Base-by-base conservation (phyloP, 1,140 invertebrate genomes). In the Drosophila ogumai region DNA sequence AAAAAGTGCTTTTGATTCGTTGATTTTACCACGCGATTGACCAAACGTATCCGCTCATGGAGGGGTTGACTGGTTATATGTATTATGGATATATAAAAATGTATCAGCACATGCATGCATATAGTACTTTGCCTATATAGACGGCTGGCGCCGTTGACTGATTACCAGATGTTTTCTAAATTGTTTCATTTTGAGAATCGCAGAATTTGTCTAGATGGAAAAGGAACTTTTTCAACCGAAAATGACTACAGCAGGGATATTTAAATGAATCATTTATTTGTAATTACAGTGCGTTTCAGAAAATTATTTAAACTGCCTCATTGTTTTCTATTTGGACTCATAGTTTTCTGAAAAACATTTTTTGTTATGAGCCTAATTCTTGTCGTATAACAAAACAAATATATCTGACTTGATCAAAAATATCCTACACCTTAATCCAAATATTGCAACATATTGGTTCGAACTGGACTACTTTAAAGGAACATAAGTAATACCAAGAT, bases 101-200 rank as follows among this genome's bases (percentile, higher is more conserved):
- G 43, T 69, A 72, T 72, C n/a, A 46, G 47, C 43, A 68, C 41
- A 52, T 61, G 38, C 9, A 15, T 15, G 10, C 13, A 32, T 19
- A 22, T 31, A 19, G 46, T 22, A 12, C 10, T 4, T 10, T 34
- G 28, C 15, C 28, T 50, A 58, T 79, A 41, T 57, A 34, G 31
- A 54, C 22, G 36, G 12, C 43, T 64, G 40, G 28, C 54, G 15
- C 50, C 19, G 76, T 71, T 84, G 76, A 88, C 76, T 82, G 82
- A 84, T 88, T 80, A 69, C 64, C 82, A 87, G 76, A 88, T 87
- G 85, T 84, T 87, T 84, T 90, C 38, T 34, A 69, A 84, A 88
- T 90, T 73, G 63, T 76, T 55, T 68, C 52, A 50, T 57, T 28
- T 28, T 46, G 34, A 63, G 41, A 40, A 43, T 65, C 36, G 36